Base-by-base conservation (phyloP, 2,113 vertebrate species). In the Myiopsitta monachus region DNA sequence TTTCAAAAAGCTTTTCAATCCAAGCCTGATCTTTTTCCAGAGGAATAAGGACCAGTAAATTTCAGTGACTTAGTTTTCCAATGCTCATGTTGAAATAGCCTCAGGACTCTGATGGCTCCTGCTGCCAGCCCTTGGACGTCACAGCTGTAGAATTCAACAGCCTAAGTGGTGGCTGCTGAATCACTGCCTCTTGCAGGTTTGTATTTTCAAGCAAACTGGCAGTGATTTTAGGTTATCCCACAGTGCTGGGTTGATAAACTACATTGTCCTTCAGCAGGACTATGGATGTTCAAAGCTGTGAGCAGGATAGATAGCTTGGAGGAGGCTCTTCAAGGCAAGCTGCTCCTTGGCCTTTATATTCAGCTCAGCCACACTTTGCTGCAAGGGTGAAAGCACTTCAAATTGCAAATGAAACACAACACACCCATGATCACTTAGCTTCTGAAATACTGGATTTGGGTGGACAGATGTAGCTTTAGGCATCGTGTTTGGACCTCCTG, bases 41-140 rank as follows among this genome's bases (percentile, higher is more conserved):
- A 87, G 57, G 74, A 83, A 83, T 88, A 91, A 89, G 41, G 51
- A 96, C 78, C 51, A 90, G 51, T 70, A 77, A 77, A 83, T 91
- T 94, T 96, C 68, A 92, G 28, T 6, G 3, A 38, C 14, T 55
- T 67, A n/a, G n/a, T 77, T 95, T 89, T 90, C 64, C 85, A 59
- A 86, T 63, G 46, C 13, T 80, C 14, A 5, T 83, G 55, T 51
- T 92, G 82, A 82, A 95, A 90, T 47, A 70, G 55, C 80, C 81
- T 81, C 46, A 52, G 68, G 83, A 63, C 44, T 74, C 76, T 38
- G 51, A 78, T 55, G 26, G 4, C 36, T 92, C 8, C 3, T 75
- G 73, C 69, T 92, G 61, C 86, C 72, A 84, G 80, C 72, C 5
- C 59, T 76, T 54, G 74, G 39, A 87, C 6, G 1, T 78, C 80